Conservation (phyloP, 2,113 vertebrate species). For the Equus przewalskii region DNA sequence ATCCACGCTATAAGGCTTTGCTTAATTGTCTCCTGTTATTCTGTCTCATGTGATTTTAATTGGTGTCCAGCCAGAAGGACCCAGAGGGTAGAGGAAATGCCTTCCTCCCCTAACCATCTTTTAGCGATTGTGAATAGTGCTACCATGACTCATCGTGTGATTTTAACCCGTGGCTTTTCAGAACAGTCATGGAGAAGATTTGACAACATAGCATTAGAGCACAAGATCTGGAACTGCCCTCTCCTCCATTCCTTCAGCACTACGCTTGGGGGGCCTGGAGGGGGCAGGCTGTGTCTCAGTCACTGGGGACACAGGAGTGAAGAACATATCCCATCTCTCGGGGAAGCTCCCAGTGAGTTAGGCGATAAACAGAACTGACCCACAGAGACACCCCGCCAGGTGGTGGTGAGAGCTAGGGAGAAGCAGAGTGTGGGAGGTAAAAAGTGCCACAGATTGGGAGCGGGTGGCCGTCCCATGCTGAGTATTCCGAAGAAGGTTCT, state of each 20-base stretch:
- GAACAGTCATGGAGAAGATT: background rate
- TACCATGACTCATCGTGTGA: background rate
- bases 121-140: background rate
- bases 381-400: background rate
- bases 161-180: background rate
- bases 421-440: background rate
- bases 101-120: too few species aligned
- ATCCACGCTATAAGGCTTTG: too few species aligned
- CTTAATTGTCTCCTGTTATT: too few species aligned
- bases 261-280: background rate
- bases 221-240: background rate
- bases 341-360: rapidly evolving
- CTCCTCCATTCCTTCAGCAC: background rate
- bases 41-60: too few species aligned
- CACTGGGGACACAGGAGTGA: background rate
- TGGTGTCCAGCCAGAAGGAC: too few species aligned
- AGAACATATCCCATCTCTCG: background rate
- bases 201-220: background rate
- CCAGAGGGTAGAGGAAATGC: too few species aligned
- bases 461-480: rapidly evolving
- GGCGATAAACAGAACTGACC: rapidly evolving
- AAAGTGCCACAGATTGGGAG: rapidly evolving
- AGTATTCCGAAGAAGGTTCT: background rate
- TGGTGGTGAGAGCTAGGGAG: background rate
- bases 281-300: background rate